Conservation (phyloP, 2,113 vertebrate genomes). For the Podilymbus podiceps region DNA sequence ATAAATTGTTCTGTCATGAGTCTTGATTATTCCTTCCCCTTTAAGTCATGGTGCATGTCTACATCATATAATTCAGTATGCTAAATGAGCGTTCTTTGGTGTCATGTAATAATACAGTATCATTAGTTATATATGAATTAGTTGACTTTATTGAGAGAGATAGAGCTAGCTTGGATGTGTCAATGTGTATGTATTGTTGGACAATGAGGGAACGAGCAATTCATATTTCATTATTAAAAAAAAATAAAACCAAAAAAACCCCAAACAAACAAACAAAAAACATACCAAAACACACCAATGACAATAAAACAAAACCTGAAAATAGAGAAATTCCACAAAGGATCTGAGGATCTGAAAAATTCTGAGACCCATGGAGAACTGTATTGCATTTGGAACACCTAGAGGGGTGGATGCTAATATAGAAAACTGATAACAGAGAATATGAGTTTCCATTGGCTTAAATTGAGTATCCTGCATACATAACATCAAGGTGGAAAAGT, state of each 20-base stretch:
- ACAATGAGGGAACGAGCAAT: not conserved
- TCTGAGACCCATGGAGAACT: not conserved
- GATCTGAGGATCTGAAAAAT: not conserved
- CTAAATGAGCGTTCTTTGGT: not conserved
- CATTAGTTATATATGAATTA: not conserved
- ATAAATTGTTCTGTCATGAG: not conserved
- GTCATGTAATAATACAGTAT: not conserved
- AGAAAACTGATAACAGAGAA: not conserved
- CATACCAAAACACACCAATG: too few relatives aligned
- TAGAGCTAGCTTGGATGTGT: not conserved
- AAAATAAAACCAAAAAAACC: not conserved
- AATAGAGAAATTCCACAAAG: not conserved
- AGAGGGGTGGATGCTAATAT: rapidly evolving
- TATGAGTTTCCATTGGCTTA: not conserved
- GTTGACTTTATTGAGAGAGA: not conserved
- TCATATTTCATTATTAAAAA: not conserved
- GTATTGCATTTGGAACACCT: not conserved
- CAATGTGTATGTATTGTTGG: not conserved
- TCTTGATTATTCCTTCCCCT: not conserved
- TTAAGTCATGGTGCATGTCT: not conserved
- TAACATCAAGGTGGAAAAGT: rapidly evolving
- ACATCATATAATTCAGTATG: not conserved
- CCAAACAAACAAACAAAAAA: not conserved
- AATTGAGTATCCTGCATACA: not conserved
- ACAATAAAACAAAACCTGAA: not conserved